Evolutionary conservation across 2,888 invertebrate species (phyloP), one percentile per base, ranked within the genome.

Genomic region (Eupithecia exiguata): DNA sequence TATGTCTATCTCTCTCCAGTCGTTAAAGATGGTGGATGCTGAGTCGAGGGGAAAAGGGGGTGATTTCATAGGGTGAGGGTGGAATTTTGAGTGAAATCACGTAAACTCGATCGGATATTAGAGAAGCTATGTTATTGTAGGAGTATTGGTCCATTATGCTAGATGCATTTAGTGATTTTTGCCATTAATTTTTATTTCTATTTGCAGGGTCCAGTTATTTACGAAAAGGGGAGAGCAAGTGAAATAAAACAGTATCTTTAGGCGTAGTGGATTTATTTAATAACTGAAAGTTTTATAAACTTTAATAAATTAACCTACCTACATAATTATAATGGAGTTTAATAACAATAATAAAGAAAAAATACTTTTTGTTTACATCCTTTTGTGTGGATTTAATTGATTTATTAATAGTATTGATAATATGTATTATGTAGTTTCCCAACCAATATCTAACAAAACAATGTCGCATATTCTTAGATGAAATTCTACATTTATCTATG

Each of bases 21-120:
- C 82, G 82, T 88, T 88, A 89, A 86, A 90, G 58, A 93, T 93
- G 92, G 93, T 91, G 93, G 93, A 92, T 92, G 92, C 91, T 92
- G 92, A 84, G 82, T 83, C 53, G 82, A 84, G 82, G 80, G 82
- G 81, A 84, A 84, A 86, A 84, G 12, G 82, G 80, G 82, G 81
- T 84, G 84, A 86, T 89, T 88, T 87, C 87, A 87, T 84, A 89
- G 90, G 89, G 90, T 90, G 89, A 85, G 85, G 88, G 88, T 81
- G 76, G 77, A 85, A 88, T 84, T 87, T 87, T 83, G 83, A 87
- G 86, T 86, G 86, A 89, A 92, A 90, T 88, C 80, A 79, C 77
- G 79, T 76, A 71, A 77, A 77, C 78, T 76, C 85, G 86, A 86
- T 85, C 84, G 84, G 84, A 88, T 85, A 88, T 91, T 87, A 86